Percentiles rank a stretch among this genome's conserved stretches.
phyloP scores from a whole-genome alignment of 2,888 invertebrate species.

The Andrena bucephala region DNA sequence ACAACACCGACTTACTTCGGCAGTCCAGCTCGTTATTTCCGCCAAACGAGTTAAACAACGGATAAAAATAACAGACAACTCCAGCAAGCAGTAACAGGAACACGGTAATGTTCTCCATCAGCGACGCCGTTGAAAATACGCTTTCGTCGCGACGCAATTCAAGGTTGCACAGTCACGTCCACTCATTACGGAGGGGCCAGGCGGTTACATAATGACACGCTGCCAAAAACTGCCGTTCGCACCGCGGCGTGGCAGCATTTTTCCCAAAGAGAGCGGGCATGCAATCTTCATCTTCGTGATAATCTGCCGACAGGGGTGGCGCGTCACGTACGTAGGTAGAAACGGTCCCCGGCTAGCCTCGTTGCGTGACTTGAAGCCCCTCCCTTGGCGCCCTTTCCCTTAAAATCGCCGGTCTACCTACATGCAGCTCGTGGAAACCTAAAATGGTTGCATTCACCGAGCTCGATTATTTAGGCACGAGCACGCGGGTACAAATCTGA shows the following conservation, averaged over 20 bases:
- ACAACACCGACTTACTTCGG: no score
- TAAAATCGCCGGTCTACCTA: slow-evolving; percentile 6
- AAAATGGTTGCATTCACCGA: slow-evolving; percentile 3
- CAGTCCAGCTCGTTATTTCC: no score
- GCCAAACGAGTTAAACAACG: no score
- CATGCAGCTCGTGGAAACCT: slow-evolving; percentile 23
- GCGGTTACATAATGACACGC: slow-evolving; percentile 30
- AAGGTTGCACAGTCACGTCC: slow-evolving; percentile 51
- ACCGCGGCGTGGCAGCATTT: slow-evolving; percentile 39
- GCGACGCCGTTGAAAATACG: neutral
- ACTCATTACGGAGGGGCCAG: neutral
- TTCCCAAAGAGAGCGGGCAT: slow-evolving; percentile 12
- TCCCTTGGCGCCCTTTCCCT: slow-evolving; percentile 15
- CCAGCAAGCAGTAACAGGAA: neutral
- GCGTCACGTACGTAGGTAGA: slow-evolving; percentile 64
- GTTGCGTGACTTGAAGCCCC: slow-evolving; percentile 64
- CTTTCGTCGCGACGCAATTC: slow-evolving; percentile 9
- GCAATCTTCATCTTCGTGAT: slow-evolving; percentile 51
- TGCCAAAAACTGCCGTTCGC: slow-evolving; percentile 27
- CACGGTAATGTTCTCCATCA: neutral
- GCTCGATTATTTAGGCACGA: neutral
- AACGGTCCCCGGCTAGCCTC: slow-evolving; percentile 18
- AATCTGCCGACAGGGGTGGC: slow-evolving; percentile 58
- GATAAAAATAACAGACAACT: neutral
- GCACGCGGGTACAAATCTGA: slow-evolving; percentile 32